A percentile compares a stretch with the other conserved stretches of the same genome.
Conservation (phyloP, 1,140 invertebrate species). For the Brachionus paranguensis region DNA sequence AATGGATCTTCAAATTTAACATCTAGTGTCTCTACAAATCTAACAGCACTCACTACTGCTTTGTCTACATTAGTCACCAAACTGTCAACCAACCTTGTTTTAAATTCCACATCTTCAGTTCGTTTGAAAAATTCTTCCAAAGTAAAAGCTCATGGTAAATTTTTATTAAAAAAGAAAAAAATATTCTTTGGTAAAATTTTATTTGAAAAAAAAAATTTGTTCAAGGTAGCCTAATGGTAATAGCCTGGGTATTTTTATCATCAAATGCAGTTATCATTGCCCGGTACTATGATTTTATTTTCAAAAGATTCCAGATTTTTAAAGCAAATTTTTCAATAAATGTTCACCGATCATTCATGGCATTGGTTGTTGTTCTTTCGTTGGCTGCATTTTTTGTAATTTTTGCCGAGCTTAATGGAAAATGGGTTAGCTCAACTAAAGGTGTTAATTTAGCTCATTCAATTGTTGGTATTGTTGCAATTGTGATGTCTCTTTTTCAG, state of each 20-base stretch:
- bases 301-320: neutral
- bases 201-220: neutral
- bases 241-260: slow-evolving; percentile 20
- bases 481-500: neutral
- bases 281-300: slow-evolving; percentile 13
- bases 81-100: neutral
- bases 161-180: neutral
- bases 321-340: neutral
- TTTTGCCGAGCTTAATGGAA: neutral
- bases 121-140: neutral
- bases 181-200: neutral
- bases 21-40: neutral
- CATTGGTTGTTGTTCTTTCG: neutral
- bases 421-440: neutral
- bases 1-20: neutral
- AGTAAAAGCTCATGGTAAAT: slow-evolving; percentile 31
- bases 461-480: slow-evolving; percentile 6
- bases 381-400: neutral
- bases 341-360: slow-evolving; percentile 8
- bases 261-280: slow-evolving; percentile 11
- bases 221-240: neutral
- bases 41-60: neutral
- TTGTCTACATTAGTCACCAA: neutral
- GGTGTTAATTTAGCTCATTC: slow-evolving; percentile 19
- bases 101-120: neutral